Evolutionary conservation across 2,797 vertebrate genomes (phyloP).

Genomic region (Lindbergichthys nudifrons): DNA sequence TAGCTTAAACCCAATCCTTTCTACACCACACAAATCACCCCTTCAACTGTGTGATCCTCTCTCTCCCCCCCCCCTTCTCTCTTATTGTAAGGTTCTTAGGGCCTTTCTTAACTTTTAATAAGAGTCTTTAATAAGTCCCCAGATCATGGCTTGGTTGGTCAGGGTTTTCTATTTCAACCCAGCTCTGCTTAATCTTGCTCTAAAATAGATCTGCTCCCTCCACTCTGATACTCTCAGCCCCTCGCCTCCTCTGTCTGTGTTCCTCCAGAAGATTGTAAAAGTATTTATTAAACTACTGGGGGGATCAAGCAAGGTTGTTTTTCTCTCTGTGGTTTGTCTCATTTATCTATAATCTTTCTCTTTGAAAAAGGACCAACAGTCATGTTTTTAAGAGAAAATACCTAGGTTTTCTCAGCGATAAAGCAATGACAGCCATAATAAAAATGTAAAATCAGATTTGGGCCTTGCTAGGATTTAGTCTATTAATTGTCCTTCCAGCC

Average conservation of each 20-base stretch:
- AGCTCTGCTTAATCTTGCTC: constrained; percentile 72
- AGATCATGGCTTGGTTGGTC: constrained; percentile 76
- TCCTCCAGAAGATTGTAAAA: constrained; percentile 44
- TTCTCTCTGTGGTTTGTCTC: constrained; percentile 20
- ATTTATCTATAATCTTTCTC: not conserved
- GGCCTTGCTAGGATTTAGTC: constrained; percentile 5
- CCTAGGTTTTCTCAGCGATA: not conserved
- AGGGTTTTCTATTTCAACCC: constrained; percentile 74
- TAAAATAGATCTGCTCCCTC: constrained; percentile 71
- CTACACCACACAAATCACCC: constrained; percentile 46
- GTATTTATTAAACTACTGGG: constrained; percentile 55
- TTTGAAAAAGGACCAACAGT: constrained; percentile 6
- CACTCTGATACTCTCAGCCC: constrained; percentile 20
- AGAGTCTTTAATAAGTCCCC: constrained; percentile 81
- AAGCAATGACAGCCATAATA: not conserved
- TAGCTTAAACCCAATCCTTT: constrained; percentile 65
- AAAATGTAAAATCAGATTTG: constrained; percentile 15
- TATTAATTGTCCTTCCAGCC: constrained; percentile 8
- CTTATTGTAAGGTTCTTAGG: constrained; percentile 77
- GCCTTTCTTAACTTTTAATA: constrained; percentile 83
- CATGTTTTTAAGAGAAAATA: constrained; percentile 6
- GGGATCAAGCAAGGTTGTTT: constrained; percentile 42
- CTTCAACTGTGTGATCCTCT: constrained; percentile 41
- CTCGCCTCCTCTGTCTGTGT: constrained; percentile 41
- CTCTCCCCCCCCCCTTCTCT: constrained; percentile 11